Percentiles rank a stretch among this genome's conserved stretches.
Conservation (phyloP, 2,888 invertebrate genomes). For the Thecophora atra region DNA sequence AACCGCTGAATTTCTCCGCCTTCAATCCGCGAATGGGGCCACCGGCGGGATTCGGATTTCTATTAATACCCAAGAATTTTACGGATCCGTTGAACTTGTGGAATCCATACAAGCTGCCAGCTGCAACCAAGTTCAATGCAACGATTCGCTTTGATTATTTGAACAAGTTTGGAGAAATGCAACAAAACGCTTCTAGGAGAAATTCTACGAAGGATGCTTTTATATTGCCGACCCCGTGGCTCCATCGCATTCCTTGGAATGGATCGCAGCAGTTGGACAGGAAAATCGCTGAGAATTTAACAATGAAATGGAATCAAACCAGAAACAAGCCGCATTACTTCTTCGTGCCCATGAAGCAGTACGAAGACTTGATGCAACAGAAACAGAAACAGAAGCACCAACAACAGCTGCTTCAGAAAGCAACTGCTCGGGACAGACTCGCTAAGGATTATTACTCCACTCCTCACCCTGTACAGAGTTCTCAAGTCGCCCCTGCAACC, state of each 20-base stretch:
- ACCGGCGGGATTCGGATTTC: constrained; percentile 14
- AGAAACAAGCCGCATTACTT: not conserved
- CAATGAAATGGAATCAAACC: not conserved
- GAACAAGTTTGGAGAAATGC: constrained; percentile 1
- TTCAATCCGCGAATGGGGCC: constrained; percentile 23
- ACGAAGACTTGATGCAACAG: not conserved
- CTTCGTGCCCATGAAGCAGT: not conserved
- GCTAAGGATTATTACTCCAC: no score
- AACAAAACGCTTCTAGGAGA: not conserved
- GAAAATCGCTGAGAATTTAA: not conserved
- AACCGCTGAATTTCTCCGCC: constrained; percentile 28
- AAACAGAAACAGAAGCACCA: not conserved
- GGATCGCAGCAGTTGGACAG: not conserved
- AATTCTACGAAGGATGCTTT: not conserved
- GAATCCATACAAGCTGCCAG: not conserved
- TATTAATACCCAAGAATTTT: constrained; percentile 24
- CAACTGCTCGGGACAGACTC: not conserved
- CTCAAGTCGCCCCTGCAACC: no score
- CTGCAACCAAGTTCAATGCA: not conserved
- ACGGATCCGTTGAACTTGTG: constrained; percentile 13
- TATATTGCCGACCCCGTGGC: not conserved
- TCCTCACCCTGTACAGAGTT: no score
- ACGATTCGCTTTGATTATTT: constrained; percentile 50
- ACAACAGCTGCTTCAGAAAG: not conserved
- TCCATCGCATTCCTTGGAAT: not conserved